A percentile compares a stretch with the other conserved stretches of the same genome.
These are phyloP conservation scores for Muntiacus reevesi DNA, from an alignment of 2,113 vertebrate species.

Conservation along the genomic window DNA sequence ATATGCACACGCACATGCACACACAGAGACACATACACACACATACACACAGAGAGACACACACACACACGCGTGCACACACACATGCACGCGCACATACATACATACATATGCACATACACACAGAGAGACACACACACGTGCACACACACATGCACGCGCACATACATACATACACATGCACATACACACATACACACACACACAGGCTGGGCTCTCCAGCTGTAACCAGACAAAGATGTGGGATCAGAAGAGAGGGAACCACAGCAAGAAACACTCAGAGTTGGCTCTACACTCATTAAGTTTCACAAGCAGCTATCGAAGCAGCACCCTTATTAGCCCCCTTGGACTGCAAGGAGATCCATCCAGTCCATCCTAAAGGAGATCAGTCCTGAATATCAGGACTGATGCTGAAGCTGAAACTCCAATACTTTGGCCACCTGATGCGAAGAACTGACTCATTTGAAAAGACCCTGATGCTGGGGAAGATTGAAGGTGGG, in stretches of 20 bases:
- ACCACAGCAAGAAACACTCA: neutral
- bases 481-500: neutral
- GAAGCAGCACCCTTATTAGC: neutral
- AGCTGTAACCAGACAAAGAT: neutral
- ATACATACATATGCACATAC: too few relatives aligned
- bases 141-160: fast-evolving
- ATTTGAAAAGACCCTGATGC: neutral
- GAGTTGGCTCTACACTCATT: neutral
- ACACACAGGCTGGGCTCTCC: neutral
- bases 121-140: too few relatives aligned
- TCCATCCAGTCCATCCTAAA: neutral
- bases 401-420: neutral
- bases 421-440: neutral
- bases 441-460: neutral
- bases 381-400: neutral
- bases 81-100: too few relatives aligned
- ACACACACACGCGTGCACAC: fast-evolving
- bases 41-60: too few relatives aligned
- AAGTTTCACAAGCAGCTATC: neutral
- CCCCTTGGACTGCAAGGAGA: neutral
- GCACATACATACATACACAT: fast-evolving
- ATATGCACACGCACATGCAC: fast-evolving
- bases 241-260: too few relatives aligned
- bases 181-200: neutral
- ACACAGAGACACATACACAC: too few relatives aligned